phyloP scores from a whole-genome alignment of 2,888 invertebrate species.

The Eretmocerus hayati region DNA sequence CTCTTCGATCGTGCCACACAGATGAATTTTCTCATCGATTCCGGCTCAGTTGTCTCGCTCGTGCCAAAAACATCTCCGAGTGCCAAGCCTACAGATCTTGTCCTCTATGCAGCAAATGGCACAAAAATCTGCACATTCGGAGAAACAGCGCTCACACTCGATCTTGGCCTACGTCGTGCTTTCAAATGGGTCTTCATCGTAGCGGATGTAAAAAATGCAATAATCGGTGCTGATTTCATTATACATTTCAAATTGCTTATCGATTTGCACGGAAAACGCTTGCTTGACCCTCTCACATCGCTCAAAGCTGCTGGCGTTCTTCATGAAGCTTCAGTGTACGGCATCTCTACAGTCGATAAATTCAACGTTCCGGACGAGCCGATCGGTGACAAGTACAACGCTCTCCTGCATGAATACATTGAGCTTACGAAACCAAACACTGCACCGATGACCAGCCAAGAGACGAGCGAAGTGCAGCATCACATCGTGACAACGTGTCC shows the following conservation, averaged over 20 bases:
- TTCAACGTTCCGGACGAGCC: not conserved
- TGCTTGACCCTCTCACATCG: not conserved
- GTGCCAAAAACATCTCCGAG: not conserved
- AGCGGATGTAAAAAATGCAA: conserved; percentile 33
- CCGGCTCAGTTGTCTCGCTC: not conserved
- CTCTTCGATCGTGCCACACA: not conserved
- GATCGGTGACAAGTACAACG: too few relatives aligned
- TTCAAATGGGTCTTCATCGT: conserved; percentile 34
- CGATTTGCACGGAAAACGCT: not conserved
- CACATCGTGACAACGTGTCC: not conserved
- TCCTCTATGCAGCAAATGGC: conserved; percentile 36
- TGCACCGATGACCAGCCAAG: too few relatives aligned
- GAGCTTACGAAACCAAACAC: too few relatives aligned
- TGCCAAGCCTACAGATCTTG: not conserved
- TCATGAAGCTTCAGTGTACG: not conserved
- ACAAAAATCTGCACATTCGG: conserved; percentile 34
- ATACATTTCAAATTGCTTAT: not conserved
- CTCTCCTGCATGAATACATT: not conserved
- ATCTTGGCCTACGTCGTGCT: conserved; percentile 30
- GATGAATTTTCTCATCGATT: not conserved
- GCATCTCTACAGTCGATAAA: not conserved
- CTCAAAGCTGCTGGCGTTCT: not conserved
- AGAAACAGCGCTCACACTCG: conserved; percentile 21
- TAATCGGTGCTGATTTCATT: conserved; percentile 37
- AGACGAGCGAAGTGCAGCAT: not conserved